Evolutionary conservation across 2,113 vertebrate genomes (phyloP), one percentile per base, ranked within the genome.

Genomic region (Aphelocoma coerulescens): DNA sequence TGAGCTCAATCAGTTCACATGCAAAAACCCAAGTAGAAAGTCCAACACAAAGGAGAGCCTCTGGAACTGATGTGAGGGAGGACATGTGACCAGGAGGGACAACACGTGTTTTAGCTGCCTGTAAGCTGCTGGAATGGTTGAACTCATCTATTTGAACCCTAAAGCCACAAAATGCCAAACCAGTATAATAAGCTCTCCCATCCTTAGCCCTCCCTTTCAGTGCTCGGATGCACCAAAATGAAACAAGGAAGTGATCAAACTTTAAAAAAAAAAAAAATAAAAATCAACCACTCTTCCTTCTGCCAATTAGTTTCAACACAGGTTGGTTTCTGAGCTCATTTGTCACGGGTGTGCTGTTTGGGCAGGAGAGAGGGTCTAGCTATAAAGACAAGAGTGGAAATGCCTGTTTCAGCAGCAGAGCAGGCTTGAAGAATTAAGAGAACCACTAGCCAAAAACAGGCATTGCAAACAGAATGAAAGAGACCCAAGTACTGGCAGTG

Each of bases 391-490:
- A 2, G 0, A 3, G 28, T 44, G 11, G 55, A 80, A 92, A 27
- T 18, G 35, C 54, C 48, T 58, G 41, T 39, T 77, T 22, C 39
- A 81, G 91, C 39, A 48, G 24, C 30, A 46, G 30, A 84, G 39
- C 22, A 43, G 35, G 48, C 57, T 67, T 62, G 33, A 68, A 55
- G 61, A 43, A 51, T 27, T 27, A 62, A n/a, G 9, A 92, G 33
- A 87, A 13, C 8, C 39, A 76, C 28, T 4, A 10, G 37, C 46
- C 72, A 67, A 81, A 71, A 59, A 0, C 26, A 51, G 48, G 55
- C 59, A 59, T 0, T 23, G 35, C 35, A 61, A 66, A 63, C 0
- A 5, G 0, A 85, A 76, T 0, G 2, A 11, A 52, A 35, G 59
- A 59, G 37, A 62, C 39, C 6, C 63, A 46, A 35, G 26, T 1